A percentile compares a stretch with the other conserved stretches of the same genome.
Conservation (phyloP, 1,140 invertebrate genomes). For the Chrysomallon squamiferum region DNA sequence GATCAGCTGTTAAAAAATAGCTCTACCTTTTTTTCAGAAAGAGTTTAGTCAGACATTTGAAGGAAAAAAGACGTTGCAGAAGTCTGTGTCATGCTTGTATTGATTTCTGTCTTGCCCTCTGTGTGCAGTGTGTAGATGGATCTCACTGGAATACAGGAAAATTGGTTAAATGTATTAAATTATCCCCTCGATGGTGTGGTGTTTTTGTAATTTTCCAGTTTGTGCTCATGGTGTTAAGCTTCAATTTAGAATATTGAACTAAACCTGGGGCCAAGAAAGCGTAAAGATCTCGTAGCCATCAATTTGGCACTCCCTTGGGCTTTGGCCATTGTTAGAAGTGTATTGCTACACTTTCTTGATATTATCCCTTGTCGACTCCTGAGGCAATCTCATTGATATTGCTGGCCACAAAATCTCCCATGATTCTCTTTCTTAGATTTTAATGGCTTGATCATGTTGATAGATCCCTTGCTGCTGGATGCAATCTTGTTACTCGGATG, state of each 20-base stretch:
- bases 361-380: slow-evolving; percentile 4
- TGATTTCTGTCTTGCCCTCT: too few species aligned
- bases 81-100: too few species aligned
- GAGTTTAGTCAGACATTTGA: too few species aligned
- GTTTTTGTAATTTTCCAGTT: slow-evolving; percentile 25
- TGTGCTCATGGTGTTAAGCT: slow-evolving; percentile 13
- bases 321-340: slow-evolving; percentile 17
- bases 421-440: too few species aligned
- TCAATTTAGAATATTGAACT: slow-evolving; percentile 22
- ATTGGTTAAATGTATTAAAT: slow-evolving; percentile 24
- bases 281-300: not conserved
- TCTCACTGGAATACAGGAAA: slow-evolving; percentile 6
- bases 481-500: too few species aligned
- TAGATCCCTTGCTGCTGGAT: not conserved
- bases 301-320: slow-evolving; percentile 4
- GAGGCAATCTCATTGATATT: not conserved
- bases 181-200: slow-evolving; percentile 14
- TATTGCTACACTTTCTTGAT: slow-evolving; percentile 8
- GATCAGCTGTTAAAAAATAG: too few species aligned
- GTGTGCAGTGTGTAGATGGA: not conserved
- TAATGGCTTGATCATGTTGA: slow-evolving; percentile 4
- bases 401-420: too few species aligned
- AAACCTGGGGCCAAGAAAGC: slow-evolving; percentile 3
- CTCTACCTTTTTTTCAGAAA: too few species aligned
- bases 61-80: too few species aligned